A percentile compares a stretch with the other conserved stretches of the same genome.
These are phyloP conservation scores for Burhinus oedicnemus DNA, from an alignment of 2,113 vertebrate genomes.

Conservation along the genomic window DNA sequence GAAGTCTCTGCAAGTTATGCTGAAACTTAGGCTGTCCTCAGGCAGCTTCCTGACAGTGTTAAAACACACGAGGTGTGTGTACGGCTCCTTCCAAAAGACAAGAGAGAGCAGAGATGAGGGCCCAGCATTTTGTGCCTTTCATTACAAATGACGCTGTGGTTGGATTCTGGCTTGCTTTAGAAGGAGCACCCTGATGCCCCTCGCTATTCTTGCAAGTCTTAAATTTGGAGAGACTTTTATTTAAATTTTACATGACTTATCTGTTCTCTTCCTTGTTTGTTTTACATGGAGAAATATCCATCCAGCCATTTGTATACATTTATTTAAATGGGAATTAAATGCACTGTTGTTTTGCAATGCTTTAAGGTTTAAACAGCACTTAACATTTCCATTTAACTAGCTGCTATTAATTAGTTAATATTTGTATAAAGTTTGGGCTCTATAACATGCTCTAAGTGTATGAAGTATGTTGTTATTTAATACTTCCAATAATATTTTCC, in stretches of 20 bases:
- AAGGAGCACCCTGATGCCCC: background rate
- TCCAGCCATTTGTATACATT: background rate
- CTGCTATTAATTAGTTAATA: background rate
- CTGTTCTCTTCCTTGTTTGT: background rate
- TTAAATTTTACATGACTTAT: background rate
- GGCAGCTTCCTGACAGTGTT: constrained; percentile 4
- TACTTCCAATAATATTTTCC: background rate
- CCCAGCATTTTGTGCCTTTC: background rate
- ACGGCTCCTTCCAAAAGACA: background rate
- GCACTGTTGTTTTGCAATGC: background rate
- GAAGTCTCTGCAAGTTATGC: constrained; percentile 3
- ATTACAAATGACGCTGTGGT: background rate
- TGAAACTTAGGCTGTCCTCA: constrained; percentile 31
- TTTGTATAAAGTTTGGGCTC: background rate
- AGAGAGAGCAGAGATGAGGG: background rate
- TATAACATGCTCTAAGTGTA: background rate
- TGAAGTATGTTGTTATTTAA: background rate
- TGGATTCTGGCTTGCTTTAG: background rate
- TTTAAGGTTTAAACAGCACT: background rate
- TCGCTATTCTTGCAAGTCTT: background rate
- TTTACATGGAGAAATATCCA: background rate
- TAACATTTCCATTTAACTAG: background rate
- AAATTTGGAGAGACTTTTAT: background rate
- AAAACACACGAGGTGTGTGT: background rate
- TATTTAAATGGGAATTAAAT: background rate